Conservation (phyloP, 2,113 vertebrate species). For the Rhodinocichla rosea region DNA sequence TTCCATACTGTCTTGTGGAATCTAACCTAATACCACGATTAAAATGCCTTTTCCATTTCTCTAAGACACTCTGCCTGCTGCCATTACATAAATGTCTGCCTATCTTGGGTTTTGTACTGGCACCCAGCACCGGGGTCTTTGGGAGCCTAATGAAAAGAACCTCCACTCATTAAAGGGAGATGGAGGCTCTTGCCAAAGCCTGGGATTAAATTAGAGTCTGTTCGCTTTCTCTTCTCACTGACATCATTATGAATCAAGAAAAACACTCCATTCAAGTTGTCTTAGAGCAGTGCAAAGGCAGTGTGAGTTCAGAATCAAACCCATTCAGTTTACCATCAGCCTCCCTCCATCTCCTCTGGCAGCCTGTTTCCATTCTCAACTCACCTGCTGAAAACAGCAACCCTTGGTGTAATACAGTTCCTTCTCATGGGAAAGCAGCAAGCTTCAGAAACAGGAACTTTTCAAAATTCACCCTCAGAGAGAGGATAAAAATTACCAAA, state of each 20-base stretch:
- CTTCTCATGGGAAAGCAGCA: neutral
- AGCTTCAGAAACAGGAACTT: neutral
- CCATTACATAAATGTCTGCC: conserved; percentile 56
- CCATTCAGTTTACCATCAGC: neutral
- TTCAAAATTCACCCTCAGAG: neutral
- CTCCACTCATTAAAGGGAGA: conserved; percentile 25
- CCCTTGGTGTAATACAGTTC: neutral
- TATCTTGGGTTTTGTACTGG: conserved; percentile 23
- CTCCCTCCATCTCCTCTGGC: neutral
- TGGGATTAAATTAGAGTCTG: conserved; percentile 10
- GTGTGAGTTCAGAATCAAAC: neutral
- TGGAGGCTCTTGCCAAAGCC: conserved; percentile 34
- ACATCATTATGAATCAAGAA: conserved; percentile 4
- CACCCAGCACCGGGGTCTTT: neutral
- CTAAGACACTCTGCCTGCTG: conserved; percentile 27
- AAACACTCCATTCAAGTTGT: neutral
- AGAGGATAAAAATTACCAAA: neutral
- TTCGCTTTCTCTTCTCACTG: neutral
- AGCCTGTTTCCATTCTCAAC: neutral
- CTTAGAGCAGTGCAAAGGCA: neutral
- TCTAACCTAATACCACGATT: conserved; percentile 51
- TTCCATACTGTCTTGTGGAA: conserved; percentile 63
- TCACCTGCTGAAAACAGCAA: neutral
- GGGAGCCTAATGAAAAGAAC: conserved; percentile 19
- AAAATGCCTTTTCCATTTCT: conserved; percentile 62